A percentile compares a stretch with the other conserved stretches of the same genome.
Evolutionary conservation across 2,113 vertebrate genomes (phyloP).

Genomic region (Pavo muticus): DNA sequence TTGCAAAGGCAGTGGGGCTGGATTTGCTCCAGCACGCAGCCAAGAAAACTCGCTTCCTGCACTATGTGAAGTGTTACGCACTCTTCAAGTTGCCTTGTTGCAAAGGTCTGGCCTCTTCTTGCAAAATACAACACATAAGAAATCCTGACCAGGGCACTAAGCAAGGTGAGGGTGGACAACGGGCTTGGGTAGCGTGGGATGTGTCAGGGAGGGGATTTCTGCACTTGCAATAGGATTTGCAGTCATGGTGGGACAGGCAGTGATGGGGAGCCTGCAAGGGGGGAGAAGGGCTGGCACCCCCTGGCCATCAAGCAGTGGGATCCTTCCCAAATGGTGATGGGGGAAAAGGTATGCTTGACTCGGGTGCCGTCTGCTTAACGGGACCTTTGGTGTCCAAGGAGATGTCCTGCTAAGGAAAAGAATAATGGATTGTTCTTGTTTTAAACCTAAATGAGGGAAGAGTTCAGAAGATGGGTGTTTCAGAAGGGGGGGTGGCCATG

Average conservation of each 20-base stretch:
- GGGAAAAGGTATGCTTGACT: not conserved
- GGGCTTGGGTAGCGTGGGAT: not conserved
- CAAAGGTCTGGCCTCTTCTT: not conserved
- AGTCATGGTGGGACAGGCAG: not conserved
- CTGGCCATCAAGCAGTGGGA: not conserved
- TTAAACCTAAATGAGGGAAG: constrained; percentile 64
- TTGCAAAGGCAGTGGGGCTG: not conserved
- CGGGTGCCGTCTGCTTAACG: constrained; percentile 11
- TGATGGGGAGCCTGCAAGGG: fast-evolving
- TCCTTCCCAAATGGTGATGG: not conserved
- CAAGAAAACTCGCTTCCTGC: not conserved
- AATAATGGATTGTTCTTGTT: constrained; percentile 60
- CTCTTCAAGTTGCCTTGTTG: not conserved
- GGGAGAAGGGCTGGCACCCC: not conserved
- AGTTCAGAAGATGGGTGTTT: constrained; percentile 6
- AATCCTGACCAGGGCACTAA: not conserved
- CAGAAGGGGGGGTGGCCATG: constrained; percentile 15
- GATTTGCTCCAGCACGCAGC: not conserved
- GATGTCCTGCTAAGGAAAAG: constrained; percentile 44
- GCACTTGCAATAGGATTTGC: not conserved
- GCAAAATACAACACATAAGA: fast-evolving
- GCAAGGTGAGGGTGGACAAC: not conserved
- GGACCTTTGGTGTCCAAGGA: constrained; percentile 18
- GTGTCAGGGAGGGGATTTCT: not conserved
- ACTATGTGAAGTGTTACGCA: fast-evolving